These are phyloP conservation scores for Tethea ocularis DNA, from an alignment of 2,888 invertebrate genomes.

Conservation along the genomic window DNA sequence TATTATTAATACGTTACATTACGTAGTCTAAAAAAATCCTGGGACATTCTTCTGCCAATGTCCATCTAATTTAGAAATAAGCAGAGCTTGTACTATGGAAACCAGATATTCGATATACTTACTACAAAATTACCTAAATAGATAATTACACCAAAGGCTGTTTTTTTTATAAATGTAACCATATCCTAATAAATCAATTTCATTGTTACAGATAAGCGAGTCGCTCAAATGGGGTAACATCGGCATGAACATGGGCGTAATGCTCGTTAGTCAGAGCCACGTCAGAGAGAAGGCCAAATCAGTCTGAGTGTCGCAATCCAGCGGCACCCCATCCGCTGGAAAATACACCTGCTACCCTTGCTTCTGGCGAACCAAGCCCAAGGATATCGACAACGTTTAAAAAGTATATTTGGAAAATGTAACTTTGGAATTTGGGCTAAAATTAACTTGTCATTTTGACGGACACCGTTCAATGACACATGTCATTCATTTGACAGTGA, in stretches of 20 bases:
- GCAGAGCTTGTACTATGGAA: too few species aligned
- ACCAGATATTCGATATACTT: too few species aligned
- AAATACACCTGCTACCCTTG: slow-evolving; percentile 67
- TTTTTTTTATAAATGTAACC: not conserved
- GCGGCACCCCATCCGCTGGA: slow-evolving; percentile 64
- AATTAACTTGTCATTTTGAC: slow-evolving; percentile 5
- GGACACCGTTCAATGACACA: slow-evolving; percentile 2
- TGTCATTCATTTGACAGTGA: not conserved
- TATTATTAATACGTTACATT: too few species aligned
- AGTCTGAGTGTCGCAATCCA: slow-evolving; percentile 70
- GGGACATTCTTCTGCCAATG: too few species aligned
- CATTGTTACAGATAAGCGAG: slow-evolving; percentile 87
- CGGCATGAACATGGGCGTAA: slow-evolving; percentile 87
- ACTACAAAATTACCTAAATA: too few species aligned
- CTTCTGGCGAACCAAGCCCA: slow-evolving; percentile 64
- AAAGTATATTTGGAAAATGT: slow-evolving; percentile 9
- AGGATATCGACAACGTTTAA: slow-evolving; percentile 70
- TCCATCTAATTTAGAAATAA: too few species aligned
- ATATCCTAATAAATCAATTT: slow-evolving; percentile 24
- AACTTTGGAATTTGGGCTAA: slow-evolving; percentile 7
- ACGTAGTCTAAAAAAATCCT: too few species aligned
- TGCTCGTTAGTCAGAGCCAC: slow-evolving; percentile 84
- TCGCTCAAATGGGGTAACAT: slow-evolving; percentile 88
- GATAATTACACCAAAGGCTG: too few species aligned
- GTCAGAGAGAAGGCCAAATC: slow-evolving; percentile 72